phyloP scores from a whole-genome alignment of 2,113 vertebrate genomes.

The Gorilla gorilla region DNA sequence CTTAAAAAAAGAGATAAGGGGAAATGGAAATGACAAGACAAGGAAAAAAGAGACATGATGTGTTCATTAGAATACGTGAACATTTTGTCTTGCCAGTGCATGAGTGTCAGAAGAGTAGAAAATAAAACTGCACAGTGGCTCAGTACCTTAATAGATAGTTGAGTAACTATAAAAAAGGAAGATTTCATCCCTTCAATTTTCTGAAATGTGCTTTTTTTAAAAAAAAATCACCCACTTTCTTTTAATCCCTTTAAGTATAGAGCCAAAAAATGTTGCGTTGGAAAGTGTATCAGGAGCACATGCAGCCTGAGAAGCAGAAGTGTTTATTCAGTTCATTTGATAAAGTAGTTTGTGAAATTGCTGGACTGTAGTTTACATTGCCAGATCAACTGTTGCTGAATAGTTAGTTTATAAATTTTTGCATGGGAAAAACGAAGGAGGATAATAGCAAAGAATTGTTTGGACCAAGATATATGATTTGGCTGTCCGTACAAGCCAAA shows the following conservation, averaged over 20 bases:
- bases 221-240: neutral
- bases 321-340: neutral
- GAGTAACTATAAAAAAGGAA: neutral
- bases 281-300: neutral
- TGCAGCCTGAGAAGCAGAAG: neutral
- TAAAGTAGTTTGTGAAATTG: neutral
- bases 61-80: neutral
- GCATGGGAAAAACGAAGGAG: neutral
- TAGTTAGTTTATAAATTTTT: conserved; percentile 4
- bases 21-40: neutral
- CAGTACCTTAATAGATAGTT: neutral
- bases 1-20: neutral
- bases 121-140: neutral
- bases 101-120: neutral
- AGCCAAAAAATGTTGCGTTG: neutral
- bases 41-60: neutral
- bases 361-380: neutral
- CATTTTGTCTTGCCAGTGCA: neutral
- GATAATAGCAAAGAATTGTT: neutral
- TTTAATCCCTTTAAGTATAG: neutral
- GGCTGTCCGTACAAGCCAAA: neutral
- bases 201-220: neutral
- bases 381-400: neutral
- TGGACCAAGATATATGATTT: neutral
- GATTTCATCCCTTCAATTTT: neutral